Base-by-base conservation (phyloP, 2,113 vertebrate species). In the Oncorhynchus nerka region DNA sequence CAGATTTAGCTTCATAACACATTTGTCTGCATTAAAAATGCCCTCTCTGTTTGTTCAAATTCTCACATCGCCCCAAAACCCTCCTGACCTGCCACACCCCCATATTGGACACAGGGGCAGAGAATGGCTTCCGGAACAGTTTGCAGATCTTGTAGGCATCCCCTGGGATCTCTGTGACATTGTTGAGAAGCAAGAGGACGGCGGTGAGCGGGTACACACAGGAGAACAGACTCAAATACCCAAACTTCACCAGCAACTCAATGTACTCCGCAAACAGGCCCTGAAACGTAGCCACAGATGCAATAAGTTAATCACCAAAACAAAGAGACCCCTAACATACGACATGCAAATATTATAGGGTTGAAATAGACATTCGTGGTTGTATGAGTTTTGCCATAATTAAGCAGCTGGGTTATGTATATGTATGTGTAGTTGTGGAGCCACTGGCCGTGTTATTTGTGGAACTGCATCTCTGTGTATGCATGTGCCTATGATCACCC, bases 141-240 rank as follows among this genome's bases (percentile, higher is more conserved):
- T 88, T 89, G 83, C 94, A 94, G 48, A 95, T 86, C 84, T 94
- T 95, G 82, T 92, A 93, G 19, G 93, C 94, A 1, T 95, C 94
- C 0, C 91, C 81, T 19, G 93, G 93, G 71, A 95, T 94, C 88
- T 95, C 94, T 0, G 92, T 94, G 16, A 94, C 12, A 83, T 95
- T 95, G 82, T 95, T 95, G 74, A 95, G 79, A 61, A 94, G 89
- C 77, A 95, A 83, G 68, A 95, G 77, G 12, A 93, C 78, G 0
- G 94, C 92, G 0, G 93, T 94, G 74, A 94, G 86, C 20, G 94
- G 94, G 79, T 93, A 94, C 22, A 94, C 92, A 16, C 93, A 94
- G 24, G 94, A 95, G 88, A 95, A 95, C 11, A 95, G 92, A 80
- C 94, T 95, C 88, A 95, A 79, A 73, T 95, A 95, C 20, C 94